Base-by-base conservation (phyloP, 2,797 vertebrate genomes). In the Sternotherus odoratus region DNA sequence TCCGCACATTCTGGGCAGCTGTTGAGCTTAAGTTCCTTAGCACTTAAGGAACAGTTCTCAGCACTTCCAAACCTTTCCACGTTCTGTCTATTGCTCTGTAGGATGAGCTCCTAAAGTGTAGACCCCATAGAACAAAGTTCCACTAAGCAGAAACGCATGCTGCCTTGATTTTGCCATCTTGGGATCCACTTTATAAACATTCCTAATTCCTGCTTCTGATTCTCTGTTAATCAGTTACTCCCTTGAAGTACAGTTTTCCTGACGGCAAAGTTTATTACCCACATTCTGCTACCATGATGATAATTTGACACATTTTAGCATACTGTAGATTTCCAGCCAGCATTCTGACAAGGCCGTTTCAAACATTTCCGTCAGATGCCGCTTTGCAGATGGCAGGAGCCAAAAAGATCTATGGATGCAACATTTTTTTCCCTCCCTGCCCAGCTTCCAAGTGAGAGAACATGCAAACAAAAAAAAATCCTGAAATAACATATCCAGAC, bases 261-360 rank as follows among this genome's bases (percentile, higher is more conserved):
- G 43, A 49, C 49, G 66, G 49, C 49, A 74, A 36, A 78, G 63
- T 78, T 66, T 78, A 46, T 39, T 72, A 10, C 49, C 28, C 5
- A 4, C 0, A 26, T 78, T 83, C 69, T 48, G 57, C 51, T 81
- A 21, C 77, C 33, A 23, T 43, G 79, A 51, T 78, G 24, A 57
- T 86, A 81, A 53, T 66, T 57, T 60, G 75, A 53, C 51, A 19
- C 48, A 56, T 51, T 82, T 84, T 80, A 80, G n/a, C 13, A 19
- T 56, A 48, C 17, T 57, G 43, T 56, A 0, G 77, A 50, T 87
- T 95, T 91, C 83, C 85, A 87, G 36, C 46, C 66, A 89, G 53
- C 51, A 57, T 60, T 85, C 81, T 81, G 86, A 51, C 51, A 49
- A 74, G 85, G 19, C 54, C 81, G 19, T 24, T 78, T 39, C 13